Base-by-base conservation (phyloP, 2,797 vertebrate genomes). In the Erethizon dorsatum region DNA sequence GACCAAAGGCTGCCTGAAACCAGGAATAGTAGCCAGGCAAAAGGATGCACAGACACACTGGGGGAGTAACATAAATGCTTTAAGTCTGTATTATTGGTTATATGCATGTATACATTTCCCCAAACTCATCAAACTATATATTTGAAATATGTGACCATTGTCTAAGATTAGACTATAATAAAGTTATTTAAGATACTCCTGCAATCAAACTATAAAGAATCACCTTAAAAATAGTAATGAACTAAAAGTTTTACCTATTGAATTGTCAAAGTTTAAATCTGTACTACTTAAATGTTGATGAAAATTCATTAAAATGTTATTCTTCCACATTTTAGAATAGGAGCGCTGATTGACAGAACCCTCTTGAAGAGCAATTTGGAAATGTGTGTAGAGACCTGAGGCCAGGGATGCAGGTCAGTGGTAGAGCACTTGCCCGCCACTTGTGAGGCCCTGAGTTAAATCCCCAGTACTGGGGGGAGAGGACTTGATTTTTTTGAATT, bases 121-220 rank as follows among this genome's bases (percentile, higher is more conserved):
- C 33, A n/a, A 85, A 86, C 15, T 63, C 59, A 61, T 18, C 59
- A 77, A 77, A 47, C 52, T 89, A 6, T 85, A 67, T 12, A 67
- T n/a, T 67, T 33, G n/a, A 67, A 67, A 5, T 65, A 18, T 59
- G 22, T 59, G 57, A 59, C 83, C 63, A 65, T 65, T 33, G 31
- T 33, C 63, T 65, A 11, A 95, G 92, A 89, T 69, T 61, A 77
- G 84, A 92, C 37, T 61, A 57, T 63, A 71, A 86, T n/a, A 83
- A 59, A 24, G 41, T 82, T 86, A 37, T 41, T 80, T 28, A 84
- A 69, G 67, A 82, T 59, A 91, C 0, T 41, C 5, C 11, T 78
- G 4, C 1, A 78, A 26, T 26, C 61, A 90, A 90, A 85, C 52
- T 78, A 73, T 54, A 88, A 95, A 88, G 37, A 84, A 93, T 89